Evolutionary conservation across 2,797 vertebrate genomes (phyloP).

Genomic region (Calcarius lapponicus): DNA sequence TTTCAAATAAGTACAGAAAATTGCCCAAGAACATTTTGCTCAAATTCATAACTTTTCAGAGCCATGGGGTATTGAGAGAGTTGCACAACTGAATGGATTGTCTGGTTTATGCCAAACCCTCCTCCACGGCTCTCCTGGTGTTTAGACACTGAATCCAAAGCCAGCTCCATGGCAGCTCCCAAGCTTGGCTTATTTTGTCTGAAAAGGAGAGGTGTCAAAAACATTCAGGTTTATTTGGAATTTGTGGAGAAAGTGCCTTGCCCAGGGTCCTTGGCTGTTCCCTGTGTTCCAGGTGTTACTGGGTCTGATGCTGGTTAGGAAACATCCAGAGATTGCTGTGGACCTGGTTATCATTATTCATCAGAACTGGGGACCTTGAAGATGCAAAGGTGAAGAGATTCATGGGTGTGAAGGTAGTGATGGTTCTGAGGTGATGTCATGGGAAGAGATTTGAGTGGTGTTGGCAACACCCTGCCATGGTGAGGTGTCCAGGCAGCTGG

Average conservation of each 20-base stretch:
- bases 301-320: neutral
- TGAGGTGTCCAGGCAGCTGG: accelerated
- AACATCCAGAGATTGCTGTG: neutral
- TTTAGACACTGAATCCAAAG: neutral
- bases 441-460: neutral
- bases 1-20: conserved; percentile 38
- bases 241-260: neutral
- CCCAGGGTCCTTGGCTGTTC: accelerated
- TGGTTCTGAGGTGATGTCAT: neutral
- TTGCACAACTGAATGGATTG: neutral
- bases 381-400: neutral
- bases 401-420: accelerated
- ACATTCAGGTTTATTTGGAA: neutral
- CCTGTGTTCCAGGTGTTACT: neutral
- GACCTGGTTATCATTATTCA: neutral
- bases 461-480: neutral
- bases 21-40: conserved; percentile 22
- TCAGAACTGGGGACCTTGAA: accelerated
- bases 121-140: neutral
- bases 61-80: neutral
- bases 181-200: neutral
- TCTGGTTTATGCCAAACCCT: neutral
- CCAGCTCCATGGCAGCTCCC: neutral
- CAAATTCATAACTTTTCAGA: neutral
- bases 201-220: neutral